Evolutionary conservation across 1,140 invertebrate genomes (phyloP).

Genomic region (Tetragnatha versicolor): DNA sequence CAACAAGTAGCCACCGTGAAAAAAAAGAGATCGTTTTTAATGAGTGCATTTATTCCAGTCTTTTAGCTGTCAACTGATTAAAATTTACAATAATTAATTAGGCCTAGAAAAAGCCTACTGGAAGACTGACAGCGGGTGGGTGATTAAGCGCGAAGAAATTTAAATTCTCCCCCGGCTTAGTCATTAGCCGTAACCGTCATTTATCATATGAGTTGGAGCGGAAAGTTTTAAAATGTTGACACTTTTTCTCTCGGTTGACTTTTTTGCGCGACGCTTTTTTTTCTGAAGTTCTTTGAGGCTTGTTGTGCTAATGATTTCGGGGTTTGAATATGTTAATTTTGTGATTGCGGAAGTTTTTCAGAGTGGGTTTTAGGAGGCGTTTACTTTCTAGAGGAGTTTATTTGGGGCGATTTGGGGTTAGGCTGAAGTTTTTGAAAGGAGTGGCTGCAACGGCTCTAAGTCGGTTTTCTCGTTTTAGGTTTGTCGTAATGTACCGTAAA

Average conservation of each 20-base stretch:
- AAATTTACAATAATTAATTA: slow-evolving; percentile 51
- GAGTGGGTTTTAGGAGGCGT: too few species aligned
- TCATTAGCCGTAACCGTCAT: slow-evolving; percentile 17
- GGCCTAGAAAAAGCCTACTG: not conserved
- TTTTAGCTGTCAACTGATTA: slow-evolving; percentile 39
- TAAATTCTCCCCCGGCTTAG: slow-evolving; percentile 25
- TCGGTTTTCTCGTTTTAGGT: too few species aligned
- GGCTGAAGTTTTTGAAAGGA: too few species aligned
- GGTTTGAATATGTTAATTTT: too few species aligned
- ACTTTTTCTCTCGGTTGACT: not conserved
- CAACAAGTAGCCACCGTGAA: slow-evolving; percentile 30
- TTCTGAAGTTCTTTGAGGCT: not conserved
- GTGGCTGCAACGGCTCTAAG: too few species aligned
- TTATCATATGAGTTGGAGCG: slow-evolving; percentile 29
- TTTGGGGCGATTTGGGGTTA: too few species aligned
- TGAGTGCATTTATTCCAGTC: slow-evolving; percentile 40
- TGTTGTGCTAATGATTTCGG: too few species aligned
- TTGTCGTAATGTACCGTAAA: too few species aligned
- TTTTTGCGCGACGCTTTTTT: not conserved
- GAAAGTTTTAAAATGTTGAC: slow-evolving; percentile 22
- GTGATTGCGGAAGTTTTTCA: too few species aligned
- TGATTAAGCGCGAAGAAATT: slow-evolving; percentile 47
- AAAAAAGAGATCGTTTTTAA: slow-evolving; percentile 39
- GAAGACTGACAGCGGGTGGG: not conserved
- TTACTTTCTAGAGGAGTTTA: too few species aligned